Evolutionary conservation across 2,888 invertebrate genomes (phyloP).

Genomic region (Globia sparganii): DNA sequence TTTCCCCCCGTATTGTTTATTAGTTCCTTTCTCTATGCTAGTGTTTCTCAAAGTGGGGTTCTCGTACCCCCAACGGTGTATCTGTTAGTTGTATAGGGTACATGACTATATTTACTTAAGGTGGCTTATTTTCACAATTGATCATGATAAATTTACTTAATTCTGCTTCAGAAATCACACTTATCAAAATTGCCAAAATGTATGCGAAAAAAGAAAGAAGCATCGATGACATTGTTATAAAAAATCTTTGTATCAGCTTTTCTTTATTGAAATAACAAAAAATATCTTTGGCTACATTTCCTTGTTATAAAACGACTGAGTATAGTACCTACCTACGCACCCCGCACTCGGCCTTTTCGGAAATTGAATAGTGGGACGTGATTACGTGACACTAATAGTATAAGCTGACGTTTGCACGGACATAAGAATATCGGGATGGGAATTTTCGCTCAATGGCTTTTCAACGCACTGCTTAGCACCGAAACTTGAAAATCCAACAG

Average conservation of each 20-base stretch:
- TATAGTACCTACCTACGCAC: neutral
- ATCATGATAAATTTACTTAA: neutral
- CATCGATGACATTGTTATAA: neutral
- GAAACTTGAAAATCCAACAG: neutral
- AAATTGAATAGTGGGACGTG: neutral
- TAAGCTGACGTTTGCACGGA: neutral
- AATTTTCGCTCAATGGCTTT: neutral
- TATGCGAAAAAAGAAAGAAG: neutral
- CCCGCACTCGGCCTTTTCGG: neutral
- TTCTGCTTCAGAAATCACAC: neutral
- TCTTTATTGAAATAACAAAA: neutral
- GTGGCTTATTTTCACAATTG: neutral
- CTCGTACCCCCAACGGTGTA: neutral
- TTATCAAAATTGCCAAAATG: neutral
- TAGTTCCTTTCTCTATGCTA: slow-evolving; percentile 40
- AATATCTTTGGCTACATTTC: neutral
- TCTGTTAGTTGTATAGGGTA: neutral
- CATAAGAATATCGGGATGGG: neutral
- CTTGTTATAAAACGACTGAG: neutral
- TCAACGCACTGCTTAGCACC: neutral
- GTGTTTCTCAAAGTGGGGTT: slow-evolving; percentile 22
- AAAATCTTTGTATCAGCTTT: neutral
- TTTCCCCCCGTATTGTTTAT: slow-evolving; percentile 25
- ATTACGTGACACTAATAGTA: neutral
- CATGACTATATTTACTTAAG: neutral